A percentile compares a stretch with the other conserved stretches of the same genome.
Evolutionary conservation across 1,140 invertebrate species (phyloP).

Genomic region (Fragariocoptes setiger): DNA sequence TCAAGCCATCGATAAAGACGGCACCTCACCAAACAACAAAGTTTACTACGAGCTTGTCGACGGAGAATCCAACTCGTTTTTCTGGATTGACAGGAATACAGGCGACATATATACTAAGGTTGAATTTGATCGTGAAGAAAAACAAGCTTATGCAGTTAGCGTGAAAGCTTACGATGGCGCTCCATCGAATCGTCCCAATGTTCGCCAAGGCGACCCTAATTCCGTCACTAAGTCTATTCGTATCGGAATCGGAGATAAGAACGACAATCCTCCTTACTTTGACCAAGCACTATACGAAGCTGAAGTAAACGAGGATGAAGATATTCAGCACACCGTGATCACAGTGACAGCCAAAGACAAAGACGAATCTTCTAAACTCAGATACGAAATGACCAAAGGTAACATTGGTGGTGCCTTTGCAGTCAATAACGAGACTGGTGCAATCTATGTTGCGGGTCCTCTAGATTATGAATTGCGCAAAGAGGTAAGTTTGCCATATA

Average conservation of each 20-base stretch:
- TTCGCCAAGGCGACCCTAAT: slow-evolving; percentile 31
- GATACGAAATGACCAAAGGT: slow-evolving; percentile 92
- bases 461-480: slow-evolving; percentile 67
- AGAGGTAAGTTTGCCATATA: slow-evolving; percentile 33
- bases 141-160: slow-evolving; percentile 71
- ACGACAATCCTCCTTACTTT: slow-evolving; percentile 90
- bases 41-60: slow-evolving; percentile 65
- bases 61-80: slow-evolving; percentile 68
- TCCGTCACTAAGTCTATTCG: slow-evolving; percentile 21
- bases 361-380: slow-evolving; percentile 89
- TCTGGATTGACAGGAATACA: slow-evolving; percentile 67
- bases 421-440: slow-evolving; percentile 83
- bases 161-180: slow-evolving; percentile 71
- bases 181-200: slow-evolving; percentile 60
- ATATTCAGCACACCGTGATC: slow-evolving; percentile 77
- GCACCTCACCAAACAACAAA: slow-evolving; percentile 69
- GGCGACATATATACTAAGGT: slow-evolving; percentile 75
- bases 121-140: slow-evolving; percentile 61
- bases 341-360: slow-evolving; percentile 89
- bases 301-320: slow-evolving; percentile 86
- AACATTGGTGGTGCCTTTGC: slow-evolving; percentile 89
- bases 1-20: slow-evolving; percentile 80
- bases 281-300: slow-evolving; percentile 79
- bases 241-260: slow-evolving; percentile 38
- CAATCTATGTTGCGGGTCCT: slow-evolving; percentile 77